Conservation (phyloP, 1,140 invertebrate species). For the Bombus balteatus region DNA sequence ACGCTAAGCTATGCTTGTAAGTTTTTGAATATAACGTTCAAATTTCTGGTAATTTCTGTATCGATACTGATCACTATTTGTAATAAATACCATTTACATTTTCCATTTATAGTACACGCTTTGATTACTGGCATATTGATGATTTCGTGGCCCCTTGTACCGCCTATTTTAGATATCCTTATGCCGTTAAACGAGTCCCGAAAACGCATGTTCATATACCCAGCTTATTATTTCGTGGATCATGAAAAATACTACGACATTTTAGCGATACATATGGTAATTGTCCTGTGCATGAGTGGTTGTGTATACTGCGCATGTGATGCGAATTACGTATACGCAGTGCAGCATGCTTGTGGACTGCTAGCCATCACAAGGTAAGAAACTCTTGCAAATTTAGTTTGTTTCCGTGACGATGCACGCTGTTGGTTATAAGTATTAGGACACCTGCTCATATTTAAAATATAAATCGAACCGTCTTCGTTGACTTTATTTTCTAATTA, state of each 20-base stretch:
- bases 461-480: no score
- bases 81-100: background rate
- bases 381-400: background rate
- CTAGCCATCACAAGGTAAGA: background rate
- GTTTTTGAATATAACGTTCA: background rate
- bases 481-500: no score
- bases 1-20: background rate
- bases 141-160: background rate
- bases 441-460: no score
- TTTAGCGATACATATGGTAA: background rate
- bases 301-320: background rate
- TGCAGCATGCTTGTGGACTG: slow-evolving; percentile 23
- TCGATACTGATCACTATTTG: no score
- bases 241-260: background rate
- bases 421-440: no score
- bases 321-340: background rate
- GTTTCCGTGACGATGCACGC: no score
- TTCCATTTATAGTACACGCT: background rate
- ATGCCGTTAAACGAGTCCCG: slow-evolving; percentile 1
- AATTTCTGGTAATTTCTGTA: no score
- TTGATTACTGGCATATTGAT: background rate
- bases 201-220: background rate
- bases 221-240: background rate
- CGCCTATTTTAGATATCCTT: background rate
- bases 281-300: background rate